Evolutionary conservation across 2,113 vertebrate species (phyloP).

Genomic region (Nesospiza acunhae): DNA sequence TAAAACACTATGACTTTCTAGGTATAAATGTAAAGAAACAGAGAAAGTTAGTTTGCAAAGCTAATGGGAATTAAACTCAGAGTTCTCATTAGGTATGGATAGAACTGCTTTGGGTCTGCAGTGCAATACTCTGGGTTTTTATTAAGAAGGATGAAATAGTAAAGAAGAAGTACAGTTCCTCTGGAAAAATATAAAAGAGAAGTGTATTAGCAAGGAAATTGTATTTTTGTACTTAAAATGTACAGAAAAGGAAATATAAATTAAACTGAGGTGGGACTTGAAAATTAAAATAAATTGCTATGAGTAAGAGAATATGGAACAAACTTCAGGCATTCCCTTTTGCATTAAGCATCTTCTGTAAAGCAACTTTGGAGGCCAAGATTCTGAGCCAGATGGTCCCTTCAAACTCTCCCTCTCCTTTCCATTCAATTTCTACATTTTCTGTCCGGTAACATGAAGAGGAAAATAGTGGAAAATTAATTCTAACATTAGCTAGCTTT

Average conservation of each 20-base stretch:
- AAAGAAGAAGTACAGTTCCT: not conserved
- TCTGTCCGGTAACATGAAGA: not conserved
- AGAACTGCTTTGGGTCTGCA: not conserved
- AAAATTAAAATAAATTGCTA: not conserved
- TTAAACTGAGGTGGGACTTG: not conserved
- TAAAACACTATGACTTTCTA: not conserved
- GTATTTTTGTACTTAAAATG: not conserved
- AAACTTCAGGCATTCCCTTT: not conserved
- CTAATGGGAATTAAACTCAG: not conserved
- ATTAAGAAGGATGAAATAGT: not conserved
- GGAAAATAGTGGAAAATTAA: slow-evolving; percentile 41
- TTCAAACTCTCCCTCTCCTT: slow-evolving; percentile 1
- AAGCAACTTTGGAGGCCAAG: not conserved
- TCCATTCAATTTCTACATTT: slow-evolving; percentile 16
- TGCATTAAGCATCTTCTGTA: not conserved
- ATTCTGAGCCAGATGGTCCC: slow-evolving; percentile 12
- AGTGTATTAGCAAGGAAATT: not conserved
- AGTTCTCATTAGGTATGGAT: not conserved
- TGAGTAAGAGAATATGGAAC: not conserved
- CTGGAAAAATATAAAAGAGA: not conserved
- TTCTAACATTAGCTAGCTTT: slow-evolving; percentile 35
- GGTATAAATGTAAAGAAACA: not conserved
- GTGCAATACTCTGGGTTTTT: not conserved
- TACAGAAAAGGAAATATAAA: not conserved
- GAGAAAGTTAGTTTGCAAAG: not conserved